phyloP scores from a whole-genome alignment of 2,113 vertebrate genomes.

The Tachysurus fulvidraco region DNA sequence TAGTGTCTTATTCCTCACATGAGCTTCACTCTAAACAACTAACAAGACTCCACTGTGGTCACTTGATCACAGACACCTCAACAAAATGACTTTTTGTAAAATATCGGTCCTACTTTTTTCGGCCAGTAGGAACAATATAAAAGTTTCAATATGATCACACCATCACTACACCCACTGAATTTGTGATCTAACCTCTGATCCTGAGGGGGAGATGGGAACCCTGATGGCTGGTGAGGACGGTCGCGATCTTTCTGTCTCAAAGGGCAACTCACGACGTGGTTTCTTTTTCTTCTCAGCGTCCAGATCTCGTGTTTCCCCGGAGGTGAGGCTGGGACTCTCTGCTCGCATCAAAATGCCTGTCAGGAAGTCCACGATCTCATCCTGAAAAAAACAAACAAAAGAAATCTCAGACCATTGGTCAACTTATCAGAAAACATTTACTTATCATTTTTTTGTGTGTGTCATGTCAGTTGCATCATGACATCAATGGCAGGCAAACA shows the following conservation, averaged over 20 bases:
- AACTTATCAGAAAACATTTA: background rate
- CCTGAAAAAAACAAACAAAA: constrained; percentile 66
- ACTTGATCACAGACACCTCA: background rate
- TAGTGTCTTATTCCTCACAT: background rate
- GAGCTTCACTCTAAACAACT: background rate
- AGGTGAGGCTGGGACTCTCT: constrained; percentile 79
- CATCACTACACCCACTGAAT: background rate
- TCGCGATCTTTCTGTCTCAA: constrained; percentile 86
- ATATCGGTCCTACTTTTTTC: background rate
- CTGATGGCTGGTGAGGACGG: constrained; percentile 83
- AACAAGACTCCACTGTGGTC: background rate
- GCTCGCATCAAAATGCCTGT: constrained; percentile 85
- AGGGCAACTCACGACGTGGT: constrained; percentile 83
- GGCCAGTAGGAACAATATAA: too few relatives aligned
- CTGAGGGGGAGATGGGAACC: constrained; percentile 87
- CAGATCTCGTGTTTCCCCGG: constrained; percentile 85
- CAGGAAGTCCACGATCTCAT: constrained; percentile 95
- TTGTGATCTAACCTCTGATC: constrained; percentile 82
- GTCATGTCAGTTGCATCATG: too few relatives aligned
- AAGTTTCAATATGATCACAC: background rate
- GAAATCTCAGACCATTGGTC: background rate
- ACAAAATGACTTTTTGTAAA: background rate
- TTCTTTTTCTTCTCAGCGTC: constrained; percentile 92
- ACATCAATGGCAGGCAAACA: background rate
- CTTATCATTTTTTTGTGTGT: too few relatives aligned